phyloP scores from a whole-genome alignment of 2,797 vertebrate genomes.

The Cirrhinus molitorella region DNA sequence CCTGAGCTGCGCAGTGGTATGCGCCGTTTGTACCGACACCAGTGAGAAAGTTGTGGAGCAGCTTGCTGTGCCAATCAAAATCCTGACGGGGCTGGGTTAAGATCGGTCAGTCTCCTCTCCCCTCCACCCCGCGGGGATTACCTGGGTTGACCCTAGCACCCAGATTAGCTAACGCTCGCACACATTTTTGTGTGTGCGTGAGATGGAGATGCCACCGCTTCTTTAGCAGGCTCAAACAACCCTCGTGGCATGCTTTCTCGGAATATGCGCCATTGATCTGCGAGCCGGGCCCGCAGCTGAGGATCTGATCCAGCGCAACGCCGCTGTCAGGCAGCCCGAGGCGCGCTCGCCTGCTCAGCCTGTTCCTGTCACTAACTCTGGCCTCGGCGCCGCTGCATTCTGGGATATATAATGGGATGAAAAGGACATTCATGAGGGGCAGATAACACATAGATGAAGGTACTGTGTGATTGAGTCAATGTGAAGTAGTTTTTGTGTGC shows the following conservation, averaged over 20 bases:
- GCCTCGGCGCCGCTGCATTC: slow-evolving; percentile 52
- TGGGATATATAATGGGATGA: slow-evolving; percentile 49
- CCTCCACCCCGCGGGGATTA: slow-evolving; percentile 74
- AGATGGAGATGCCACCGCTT: slow-evolving; percentile 72
- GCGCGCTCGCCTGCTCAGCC: slow-evolving; percentile 90
- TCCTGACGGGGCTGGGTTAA: slow-evolving; percentile 65
- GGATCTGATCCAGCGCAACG: slow-evolving; percentile 56
- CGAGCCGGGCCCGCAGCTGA: slow-evolving; percentile 59
- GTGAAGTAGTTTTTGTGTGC: not conserved
- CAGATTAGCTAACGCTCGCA: slow-evolving; percentile 83
- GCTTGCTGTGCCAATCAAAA: slow-evolving; percentile 85
- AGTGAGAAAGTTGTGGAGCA: slow-evolving; percentile 81
- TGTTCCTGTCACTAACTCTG: slow-evolving; percentile 73
- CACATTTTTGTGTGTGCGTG: slow-evolving; percentile 72
- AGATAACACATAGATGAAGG: slow-evolving; percentile 48
- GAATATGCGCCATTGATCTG: slow-evolving; percentile 42
- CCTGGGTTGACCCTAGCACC: slow-evolving; percentile 83
- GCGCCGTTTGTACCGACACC: slow-evolving; percentile 79
- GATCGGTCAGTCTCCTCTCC: slow-evolving; percentile 42
- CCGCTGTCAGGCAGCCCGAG: slow-evolving; percentile 87
- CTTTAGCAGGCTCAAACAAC: slow-evolving; percentile 84
- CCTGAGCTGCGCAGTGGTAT: slow-evolving; percentile 73
- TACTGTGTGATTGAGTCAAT: slow-evolving; percentile 5
- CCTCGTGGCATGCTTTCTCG: slow-evolving; percentile 84
- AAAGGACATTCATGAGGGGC: slow-evolving; percentile 8